A percentile compares a stretch with the other conserved stretches of the same genome.
Evolutionary conservation across 2,113 vertebrate genomes (phyloP).

Genomic region (Chloroceryle aenea): DNA sequence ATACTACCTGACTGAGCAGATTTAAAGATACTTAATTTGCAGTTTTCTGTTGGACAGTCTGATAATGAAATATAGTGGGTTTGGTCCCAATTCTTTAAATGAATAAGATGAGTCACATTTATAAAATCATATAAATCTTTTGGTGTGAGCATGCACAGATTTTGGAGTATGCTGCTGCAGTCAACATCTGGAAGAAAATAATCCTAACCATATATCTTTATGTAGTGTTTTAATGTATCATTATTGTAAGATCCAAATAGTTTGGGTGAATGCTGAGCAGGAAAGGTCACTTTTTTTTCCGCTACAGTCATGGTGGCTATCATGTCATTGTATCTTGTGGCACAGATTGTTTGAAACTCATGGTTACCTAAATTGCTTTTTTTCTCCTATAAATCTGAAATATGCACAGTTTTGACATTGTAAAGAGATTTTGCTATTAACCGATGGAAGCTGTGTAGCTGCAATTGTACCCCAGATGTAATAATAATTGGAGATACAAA

Average conservation of each 20-base stretch:
- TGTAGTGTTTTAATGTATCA: not conserved
- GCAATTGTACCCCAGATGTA: not conserved
- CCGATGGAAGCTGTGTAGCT: not conserved
- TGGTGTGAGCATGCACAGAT: not conserved
- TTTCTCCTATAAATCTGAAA: not conserved
- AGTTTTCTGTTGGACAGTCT: constrained; percentile 72
- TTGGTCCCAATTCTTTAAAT: not conserved
- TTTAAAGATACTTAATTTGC: constrained; percentile 76
- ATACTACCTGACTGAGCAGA: constrained; percentile 77
- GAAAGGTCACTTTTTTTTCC: not conserved
- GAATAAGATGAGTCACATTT: not conserved
- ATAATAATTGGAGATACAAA: not conserved
- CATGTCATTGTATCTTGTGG: not conserved
- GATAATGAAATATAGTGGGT: constrained; percentile 49
- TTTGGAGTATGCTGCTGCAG: not conserved
- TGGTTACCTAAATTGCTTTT: not conserved
- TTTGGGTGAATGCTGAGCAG: not conserved
- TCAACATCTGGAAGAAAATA: constrained; percentile 32
- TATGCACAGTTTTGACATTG: not conserved
- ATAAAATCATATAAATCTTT: not conserved
- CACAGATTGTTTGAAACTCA: not conserved
- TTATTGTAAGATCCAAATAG: not conserved
- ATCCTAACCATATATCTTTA: not conserved
- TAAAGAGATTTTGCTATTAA: not conserved
- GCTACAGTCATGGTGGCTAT: not conserved